Evolutionary conservation across 2,113 vertebrate species (phyloP), one percentile per base, ranked within the genome.

Genomic region (Lagopus leucura): DNA sequence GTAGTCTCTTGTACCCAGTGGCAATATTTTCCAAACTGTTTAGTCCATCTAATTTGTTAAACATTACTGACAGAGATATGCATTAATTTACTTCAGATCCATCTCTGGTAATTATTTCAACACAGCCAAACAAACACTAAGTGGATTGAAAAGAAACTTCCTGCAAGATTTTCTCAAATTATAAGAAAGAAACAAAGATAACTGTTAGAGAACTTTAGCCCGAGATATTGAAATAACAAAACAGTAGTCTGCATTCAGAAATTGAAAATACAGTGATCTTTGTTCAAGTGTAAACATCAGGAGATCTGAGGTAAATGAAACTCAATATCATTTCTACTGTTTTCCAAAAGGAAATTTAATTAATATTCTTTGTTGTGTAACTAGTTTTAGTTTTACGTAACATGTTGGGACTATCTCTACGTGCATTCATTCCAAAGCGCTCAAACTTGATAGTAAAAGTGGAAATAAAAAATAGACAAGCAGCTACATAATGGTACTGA

Each of bases 11-110:
- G 25, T 65, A 76, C 36, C 65, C 63, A 82, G 63, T 52, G 66
- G 28, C 52, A 54, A 67, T 16, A 24, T 55, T 25, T 63, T 75
- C 60, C 65, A 28, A 28, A 28, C 14, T 8, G 13, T 27, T 66
- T 55, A 14, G 11, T 28, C 47, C n/a, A 47, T 27, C 70, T 70
- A 36, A n/a, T 66, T 52, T 66, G 19, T 64, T 71, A 52, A 50
- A 50, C 45, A 60, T 82, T 87, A 12, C 75, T 66, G 52, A 82
- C 61, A 81, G 30, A 93, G 75, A 24, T 90, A 73, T 88, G 63
- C 40, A 63, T 86, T 83, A 77, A 70, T 82, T 92, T 58, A 83
- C 40, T 81, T 67, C 40, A 80, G 81, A 88, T 88, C 67, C 86
- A 81, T 86, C 83, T 71, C 75, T 69, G 36, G 52, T 76, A 86